Evolutionary conservation across 2,797 vertebrate genomes (phyloP).

Genomic region (Acrossocheilus wenchowensis): DNA sequence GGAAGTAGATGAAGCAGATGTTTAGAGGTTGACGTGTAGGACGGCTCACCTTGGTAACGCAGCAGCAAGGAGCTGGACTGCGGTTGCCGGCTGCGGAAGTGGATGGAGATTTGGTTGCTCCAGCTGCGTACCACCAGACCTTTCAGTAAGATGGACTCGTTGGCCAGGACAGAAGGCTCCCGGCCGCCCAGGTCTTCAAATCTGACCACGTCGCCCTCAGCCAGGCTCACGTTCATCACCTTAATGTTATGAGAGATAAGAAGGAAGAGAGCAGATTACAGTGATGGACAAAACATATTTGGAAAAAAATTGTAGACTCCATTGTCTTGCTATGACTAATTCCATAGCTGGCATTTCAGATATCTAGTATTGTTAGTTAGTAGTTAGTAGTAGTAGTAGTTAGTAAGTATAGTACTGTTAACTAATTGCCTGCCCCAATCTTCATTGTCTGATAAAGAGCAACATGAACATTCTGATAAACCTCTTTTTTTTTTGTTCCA

Average conservation of each 20-base stretch:
- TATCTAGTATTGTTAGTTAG: neutral
- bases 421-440: neutral
- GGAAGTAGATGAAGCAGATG: slow-evolving; percentile 16
- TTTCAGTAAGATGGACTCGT: slow-evolving; percentile 89
- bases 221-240: slow-evolving; percentile 92
- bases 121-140: slow-evolving; percentile 91
- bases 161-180: slow-evolving; percentile 86
- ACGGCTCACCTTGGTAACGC: slow-evolving; percentile 86
- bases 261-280: neutral
- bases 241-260: slow-evolving; percentile 61
- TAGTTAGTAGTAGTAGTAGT: neutral
- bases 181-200: slow-evolving; percentile 83
- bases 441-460: neutral
- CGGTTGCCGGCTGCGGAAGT: slow-evolving; percentile 80
- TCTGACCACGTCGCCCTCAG: slow-evolving; percentile 83
- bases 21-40: neutral
- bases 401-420: neutral
- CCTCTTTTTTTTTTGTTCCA: neutral
- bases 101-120: slow-evolving; percentile 88
- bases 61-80: slow-evolving; percentile 83
- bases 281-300: neutral
- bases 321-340: neutral
- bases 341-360: neutral
- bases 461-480: neutral
- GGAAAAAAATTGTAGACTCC: neutral